These are phyloP conservation scores for Polypterus bichir DNA, from an alignment of 2,113 vertebrate species.

Conservation along the genomic window DNA sequence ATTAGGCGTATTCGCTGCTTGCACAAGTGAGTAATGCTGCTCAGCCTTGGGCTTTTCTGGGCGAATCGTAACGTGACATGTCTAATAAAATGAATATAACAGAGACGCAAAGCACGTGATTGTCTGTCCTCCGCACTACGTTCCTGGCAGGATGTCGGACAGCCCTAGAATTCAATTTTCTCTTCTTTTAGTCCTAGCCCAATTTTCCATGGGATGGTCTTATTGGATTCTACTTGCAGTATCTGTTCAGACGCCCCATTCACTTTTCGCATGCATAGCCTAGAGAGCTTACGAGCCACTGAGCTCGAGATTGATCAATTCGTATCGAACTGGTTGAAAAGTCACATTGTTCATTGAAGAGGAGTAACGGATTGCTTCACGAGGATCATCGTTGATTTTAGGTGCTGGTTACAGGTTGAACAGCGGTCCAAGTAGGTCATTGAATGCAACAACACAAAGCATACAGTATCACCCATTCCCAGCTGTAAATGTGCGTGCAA, in stretches of 20 bases:
- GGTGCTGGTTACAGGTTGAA: neutral
- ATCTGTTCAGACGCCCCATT: neutral
- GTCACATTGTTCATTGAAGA: conserved; percentile 29
- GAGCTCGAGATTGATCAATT: conserved; percentile 28
- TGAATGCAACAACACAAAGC: neutral
- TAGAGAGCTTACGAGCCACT: conserved; percentile 5
- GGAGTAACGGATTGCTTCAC: conserved; percentile 7
- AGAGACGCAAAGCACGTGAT: conserved; percentile 5
- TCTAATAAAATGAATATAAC: conserved; percentile 5
- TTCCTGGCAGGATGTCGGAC: conserved; percentile 2
- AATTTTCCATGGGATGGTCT: neutral
- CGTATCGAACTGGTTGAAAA: conserved; percentile 25
- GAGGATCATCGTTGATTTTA: neutral
- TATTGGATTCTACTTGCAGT: conserved; percentile 1
- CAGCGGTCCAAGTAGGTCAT: conserved; percentile 6
- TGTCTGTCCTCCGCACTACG: conserved; percentile 2
- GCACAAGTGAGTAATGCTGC: too few relatives aligned
- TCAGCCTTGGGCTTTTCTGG: neutral
- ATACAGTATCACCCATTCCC: too few relatives aligned
- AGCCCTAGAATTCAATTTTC: neutral
- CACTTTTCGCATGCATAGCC: neutral
- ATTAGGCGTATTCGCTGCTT: too few relatives aligned
- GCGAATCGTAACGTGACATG: conserved; percentile 6
- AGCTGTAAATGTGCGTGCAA: too few relatives aligned
- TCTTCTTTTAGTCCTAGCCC: conserved; percentile 4